A percentile compares a stretch with the other conserved stretches of the same genome.
Evolutionary conservation across 2,113 vertebrate genomes (phyloP).

Genomic region (Tyto alba): DNA sequence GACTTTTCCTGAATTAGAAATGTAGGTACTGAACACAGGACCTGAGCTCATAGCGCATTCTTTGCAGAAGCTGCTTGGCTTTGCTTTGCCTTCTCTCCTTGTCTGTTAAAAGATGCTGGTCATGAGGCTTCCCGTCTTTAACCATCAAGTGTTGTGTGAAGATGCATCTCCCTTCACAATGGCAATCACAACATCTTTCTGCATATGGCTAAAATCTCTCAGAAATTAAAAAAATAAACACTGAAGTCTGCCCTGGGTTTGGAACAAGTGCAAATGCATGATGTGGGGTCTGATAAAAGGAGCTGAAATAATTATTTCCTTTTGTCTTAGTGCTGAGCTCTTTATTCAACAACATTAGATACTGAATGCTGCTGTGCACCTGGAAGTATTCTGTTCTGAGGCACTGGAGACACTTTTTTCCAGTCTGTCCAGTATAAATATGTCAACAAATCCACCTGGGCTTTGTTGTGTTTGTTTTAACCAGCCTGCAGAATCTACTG

Average conservation of each 20-base stretch:
- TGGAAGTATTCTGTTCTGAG: neutral
- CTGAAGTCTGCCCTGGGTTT: neutral
- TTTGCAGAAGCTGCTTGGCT: neutral
- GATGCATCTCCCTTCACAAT: neutral
- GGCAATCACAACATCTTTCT: neutral
- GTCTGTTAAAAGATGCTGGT: neutral
- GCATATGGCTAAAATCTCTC: neutral
- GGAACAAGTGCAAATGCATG: neutral
- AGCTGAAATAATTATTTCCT: neutral
- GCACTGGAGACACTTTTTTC: neutral
- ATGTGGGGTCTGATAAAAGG: neutral
- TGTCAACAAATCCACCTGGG: neutral
- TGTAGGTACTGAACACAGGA: neutral
- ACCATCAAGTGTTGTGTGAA: neutral
- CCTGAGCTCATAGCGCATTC: neutral
- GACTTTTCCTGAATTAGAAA: conserved; percentile 6
- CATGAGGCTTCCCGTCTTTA: neutral
- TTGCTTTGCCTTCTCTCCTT: neutral
- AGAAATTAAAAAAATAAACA: neutral
- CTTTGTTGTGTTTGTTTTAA: neutral
- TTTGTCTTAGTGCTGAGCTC: neutral
- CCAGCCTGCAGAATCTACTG: neutral
- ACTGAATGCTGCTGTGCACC: neutral
- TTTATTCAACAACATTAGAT: neutral
- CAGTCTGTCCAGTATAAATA: neutral